phyloP scores from a whole-genome alignment of 2,113 vertebrate genomes.

The Galeopterus variegatus region DNA sequence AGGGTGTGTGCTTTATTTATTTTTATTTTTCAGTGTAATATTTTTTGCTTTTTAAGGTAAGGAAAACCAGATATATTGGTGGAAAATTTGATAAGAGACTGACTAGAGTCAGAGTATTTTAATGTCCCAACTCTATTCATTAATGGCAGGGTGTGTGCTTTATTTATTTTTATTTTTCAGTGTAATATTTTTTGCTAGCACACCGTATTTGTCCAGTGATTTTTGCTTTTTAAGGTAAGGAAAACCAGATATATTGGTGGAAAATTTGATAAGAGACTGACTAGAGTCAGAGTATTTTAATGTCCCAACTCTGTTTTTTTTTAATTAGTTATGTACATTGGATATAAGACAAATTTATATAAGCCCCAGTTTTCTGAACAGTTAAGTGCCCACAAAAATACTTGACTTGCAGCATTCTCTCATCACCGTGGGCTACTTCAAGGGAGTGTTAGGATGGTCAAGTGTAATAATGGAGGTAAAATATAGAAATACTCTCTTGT shows the following conservation, averaged over 20 bases:
- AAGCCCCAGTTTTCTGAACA: neutral
- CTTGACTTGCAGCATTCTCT: constrained; percentile 18
- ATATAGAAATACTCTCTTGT: neutral
- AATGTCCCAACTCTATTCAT: neutral
- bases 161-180: constrained; percentile 22
- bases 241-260: neutral
- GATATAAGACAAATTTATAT: neutral
- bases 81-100: neutral
- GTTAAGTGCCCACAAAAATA: constrained; percentile 8
- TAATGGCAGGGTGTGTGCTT: neutral
- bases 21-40: neutral
- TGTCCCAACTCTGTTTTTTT: neutral
- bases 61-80: neutral
- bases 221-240: neutral
- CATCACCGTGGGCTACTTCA: neutral
- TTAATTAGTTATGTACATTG: neutral
- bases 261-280: neutral
- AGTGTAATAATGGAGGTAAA: neutral
- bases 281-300: neutral
- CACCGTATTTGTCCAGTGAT: neutral
- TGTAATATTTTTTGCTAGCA: neutral
- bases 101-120: neutral
- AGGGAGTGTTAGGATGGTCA: neutral
- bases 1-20: neutral
- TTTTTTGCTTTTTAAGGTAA: constrained; percentile 12